Percentiles rank a stretch among this genome's conserved stretches.
Evolutionary conservation across 1,140 invertebrate species (phyloP).

Genomic region (Drosophila gunungcola): DNA sequence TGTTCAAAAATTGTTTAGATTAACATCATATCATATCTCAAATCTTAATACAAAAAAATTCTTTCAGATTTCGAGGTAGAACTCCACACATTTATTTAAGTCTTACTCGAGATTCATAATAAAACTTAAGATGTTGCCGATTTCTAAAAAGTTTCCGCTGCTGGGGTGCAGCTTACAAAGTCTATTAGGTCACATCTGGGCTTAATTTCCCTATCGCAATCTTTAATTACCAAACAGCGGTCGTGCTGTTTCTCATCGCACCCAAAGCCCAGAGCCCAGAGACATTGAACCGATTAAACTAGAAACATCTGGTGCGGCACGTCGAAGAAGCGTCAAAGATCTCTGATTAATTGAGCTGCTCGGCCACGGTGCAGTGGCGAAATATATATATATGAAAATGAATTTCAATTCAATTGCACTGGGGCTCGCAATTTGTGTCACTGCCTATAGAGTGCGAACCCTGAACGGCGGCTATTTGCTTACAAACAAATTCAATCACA

Average conservation of each 20-base stretch:
- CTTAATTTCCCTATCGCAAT: constrained; percentile 26
- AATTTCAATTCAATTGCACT: constrained; percentile 57
- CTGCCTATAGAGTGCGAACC: constrained; percentile 12
- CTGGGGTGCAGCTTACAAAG: not conserved
- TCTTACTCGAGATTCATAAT: too few species aligned
- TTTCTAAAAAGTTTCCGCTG: not conserved
- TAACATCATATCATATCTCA: too few species aligned
- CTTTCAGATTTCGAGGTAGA: too few species aligned
- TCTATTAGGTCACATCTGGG: constrained; percentile 22
- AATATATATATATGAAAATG: constrained; percentile 14
- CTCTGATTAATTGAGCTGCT: constrained; percentile 55
- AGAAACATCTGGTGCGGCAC: constrained; percentile 60
- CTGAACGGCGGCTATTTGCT: constrained; percentile 31
- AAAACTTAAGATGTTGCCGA: not conserved
- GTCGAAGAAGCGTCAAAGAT: constrained; percentile 56
- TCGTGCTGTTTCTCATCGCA: constrained; percentile 38
- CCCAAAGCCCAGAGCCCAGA: constrained; percentile 27
- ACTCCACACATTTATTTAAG: too few species aligned
- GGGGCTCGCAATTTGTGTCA: constrained; percentile 46
- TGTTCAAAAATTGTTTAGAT: too few species aligned
- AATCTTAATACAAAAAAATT: not conserved
- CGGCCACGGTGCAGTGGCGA: constrained; percentile 30
- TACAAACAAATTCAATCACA: constrained; percentile 52
- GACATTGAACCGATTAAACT: constrained; percentile 73
- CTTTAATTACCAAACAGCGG: constrained; percentile 34